These are phyloP conservation scores for Drosophila silvestris DNA, from an alignment of 2,888 invertebrate species.

Conservation along the genomic window DNA sequence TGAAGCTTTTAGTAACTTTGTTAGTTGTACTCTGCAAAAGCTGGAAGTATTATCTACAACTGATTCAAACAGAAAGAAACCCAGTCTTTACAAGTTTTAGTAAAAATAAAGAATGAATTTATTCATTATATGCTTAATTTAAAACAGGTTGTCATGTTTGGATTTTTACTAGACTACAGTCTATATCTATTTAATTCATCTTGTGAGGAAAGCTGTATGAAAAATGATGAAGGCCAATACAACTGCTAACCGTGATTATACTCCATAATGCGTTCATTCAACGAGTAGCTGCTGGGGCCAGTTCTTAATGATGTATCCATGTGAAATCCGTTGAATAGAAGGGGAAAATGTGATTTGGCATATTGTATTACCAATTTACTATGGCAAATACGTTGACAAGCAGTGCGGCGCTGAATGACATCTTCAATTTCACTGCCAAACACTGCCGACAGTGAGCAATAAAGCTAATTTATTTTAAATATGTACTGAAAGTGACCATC, in stretches of 20 bases:
- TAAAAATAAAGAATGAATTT: no score
- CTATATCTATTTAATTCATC: background rate
- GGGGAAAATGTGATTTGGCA: slow-evolving; percentile 10
- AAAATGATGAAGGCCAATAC: background rate
- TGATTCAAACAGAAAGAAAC: background rate
- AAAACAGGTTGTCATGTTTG: background rate
- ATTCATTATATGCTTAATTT: background rate
- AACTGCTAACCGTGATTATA: slow-evolving; percentile 11
- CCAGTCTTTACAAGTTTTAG: no score
- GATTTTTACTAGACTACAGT: background rate
- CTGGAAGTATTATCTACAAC: background rate
- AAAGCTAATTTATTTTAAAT: background rate
- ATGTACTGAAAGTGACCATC: background rate
- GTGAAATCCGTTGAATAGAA: background rate
- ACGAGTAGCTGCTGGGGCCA: slow-evolving; percentile 12
- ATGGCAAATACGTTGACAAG: slow-evolving; percentile 57
- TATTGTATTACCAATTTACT: slow-evolving; percentile 67
- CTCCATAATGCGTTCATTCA: slow-evolving; percentile 29
- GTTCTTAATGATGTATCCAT: background rate
- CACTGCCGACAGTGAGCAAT: slow-evolving; percentile 15
- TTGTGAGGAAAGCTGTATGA: background rate
- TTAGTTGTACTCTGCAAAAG: no score
- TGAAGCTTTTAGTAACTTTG: no score
- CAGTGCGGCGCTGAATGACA: background rate
- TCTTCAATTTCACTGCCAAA: slow-evolving; percentile 23